Base-by-base conservation (phyloP, 2,888 invertebrate genomes). In the Standfussiana lucernea region DNA sequence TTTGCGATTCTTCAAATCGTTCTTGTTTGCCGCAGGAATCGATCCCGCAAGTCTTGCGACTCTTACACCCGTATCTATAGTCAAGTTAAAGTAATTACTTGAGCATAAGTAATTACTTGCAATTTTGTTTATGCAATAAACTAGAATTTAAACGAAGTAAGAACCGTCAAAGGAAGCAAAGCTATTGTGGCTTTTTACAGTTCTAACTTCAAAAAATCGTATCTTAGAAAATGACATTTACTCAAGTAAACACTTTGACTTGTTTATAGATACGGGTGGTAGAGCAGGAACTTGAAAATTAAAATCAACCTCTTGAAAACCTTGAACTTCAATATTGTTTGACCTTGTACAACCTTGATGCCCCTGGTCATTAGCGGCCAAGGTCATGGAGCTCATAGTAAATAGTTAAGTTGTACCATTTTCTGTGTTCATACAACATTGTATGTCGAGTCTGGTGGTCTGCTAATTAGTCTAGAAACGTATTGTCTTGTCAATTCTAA, bases 331-430 rank as follows among this genome's bases (percentile, higher is more conserved):
- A 72, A 61, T 64, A 32, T 59, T 37, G 45, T 18, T 7, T 81
- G 45, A 84, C 85, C 82, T 82, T 85, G 64, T 42, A n/a, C 50
- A 47, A 82, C 77, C 85, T 85, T 82, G 85, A 76, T 32, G 24
- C 7, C n/a, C 42, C 24, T 35, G 45, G n/a, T 45, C 37, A 72
- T 74, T 71, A 56, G 45, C 42, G 68, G 45, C 47, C 67, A 82
- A 82, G 85, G 82, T 85, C 11, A 61, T 45, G 50, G 21, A 71
- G 61, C 56, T 70, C n/a, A 59, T 69, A 24, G 32, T 68, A 28
- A 45, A 53, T 67, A 59, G 5, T 71, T 32, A 69, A 56, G 47
- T 75, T 69, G 47, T 64, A 53, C 32, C 53, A 40, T 40, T 56
- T 53, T 53, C 8, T 47, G n/a, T 85, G 45, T 68, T 53, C 53